A percentile compares a stretch with the other conserved stretches of the same genome.
Conservation (phyloP, 2,888 invertebrate genomes). For the Blera fallax region DNA sequence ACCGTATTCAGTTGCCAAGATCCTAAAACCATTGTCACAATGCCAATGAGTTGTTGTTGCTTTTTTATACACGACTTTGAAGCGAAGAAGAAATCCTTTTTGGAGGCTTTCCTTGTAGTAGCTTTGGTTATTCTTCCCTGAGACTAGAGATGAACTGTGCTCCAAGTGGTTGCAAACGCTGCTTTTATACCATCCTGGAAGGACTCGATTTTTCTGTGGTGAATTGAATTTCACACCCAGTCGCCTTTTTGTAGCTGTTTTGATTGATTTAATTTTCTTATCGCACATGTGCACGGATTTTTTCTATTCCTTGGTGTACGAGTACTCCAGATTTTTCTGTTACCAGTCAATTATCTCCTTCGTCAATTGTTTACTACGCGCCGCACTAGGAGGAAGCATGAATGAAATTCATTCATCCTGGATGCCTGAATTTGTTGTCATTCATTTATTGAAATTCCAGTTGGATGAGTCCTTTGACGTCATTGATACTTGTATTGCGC, state of each 20-base stretch:
- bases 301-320: neutral
- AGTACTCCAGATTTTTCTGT: constrained; percentile 2
- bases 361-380: neutral
- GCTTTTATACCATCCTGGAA: constrained; percentile 50
- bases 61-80: neutral
- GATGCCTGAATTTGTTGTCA: neutral
- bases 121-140: constrained; percentile 28
- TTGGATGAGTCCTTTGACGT: constrained; percentile 53
- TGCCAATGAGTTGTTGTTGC: neutral
- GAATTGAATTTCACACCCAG: constrained; percentile 70
- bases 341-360: constrained; percentile 28
- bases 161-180: neutral
- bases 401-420: constrained; percentile 65
- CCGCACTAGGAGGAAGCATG: constrained; percentile 29
- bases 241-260: constrained; percentile 22
- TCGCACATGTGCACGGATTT: constrained; percentile 75
- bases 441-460: constrained; percentile 28
- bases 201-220: neutral
- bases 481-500: constrained; percentile 10
- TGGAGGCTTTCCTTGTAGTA: neutral
- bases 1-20: constrained; percentile 75
- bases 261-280: constrained; percentile 75
- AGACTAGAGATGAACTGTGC: constrained; percentile 62
- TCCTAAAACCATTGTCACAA: constrained; percentile 74
- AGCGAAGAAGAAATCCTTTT: neutral